A percentile compares a stretch with the other conserved stretches of the same genome.
Conservation (phyloP, 2,113 vertebrate species). For the Toxostoma redivivum region DNA sequence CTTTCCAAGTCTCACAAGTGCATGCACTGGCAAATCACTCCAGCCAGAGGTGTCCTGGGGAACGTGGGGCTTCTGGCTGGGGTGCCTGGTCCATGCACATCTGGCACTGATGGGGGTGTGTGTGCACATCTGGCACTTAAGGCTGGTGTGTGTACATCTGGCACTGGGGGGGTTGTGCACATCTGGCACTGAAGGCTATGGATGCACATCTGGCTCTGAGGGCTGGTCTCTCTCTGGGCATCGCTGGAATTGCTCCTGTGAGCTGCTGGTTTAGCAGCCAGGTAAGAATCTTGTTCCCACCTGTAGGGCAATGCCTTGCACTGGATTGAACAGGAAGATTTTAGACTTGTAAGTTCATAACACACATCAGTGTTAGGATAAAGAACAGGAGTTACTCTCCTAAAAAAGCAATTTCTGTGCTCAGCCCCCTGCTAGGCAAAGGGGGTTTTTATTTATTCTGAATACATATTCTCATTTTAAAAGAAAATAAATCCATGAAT, state of each 20-base stretch:
- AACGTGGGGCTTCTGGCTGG: fast-evolving
- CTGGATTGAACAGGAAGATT: neutral
- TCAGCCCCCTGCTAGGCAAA: neutral
- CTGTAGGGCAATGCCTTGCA: fast-evolving
- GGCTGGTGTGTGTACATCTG: neutral
- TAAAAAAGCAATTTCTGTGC: neutral
- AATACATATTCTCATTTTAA: neutral
- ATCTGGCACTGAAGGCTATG: neutral
- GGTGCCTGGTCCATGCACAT: fast-evolving
- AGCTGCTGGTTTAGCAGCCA: neutral
- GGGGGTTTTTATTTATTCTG: neutral
- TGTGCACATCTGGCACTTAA: too few species aligned
- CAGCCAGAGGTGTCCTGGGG: fast-evolving
- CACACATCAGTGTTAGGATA: neutral
- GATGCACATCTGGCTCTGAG: neutral
- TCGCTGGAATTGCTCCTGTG: neutral
- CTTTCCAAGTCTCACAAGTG: neutral
- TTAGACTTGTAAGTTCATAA: neutral
- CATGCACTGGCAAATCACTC: fast-evolving
- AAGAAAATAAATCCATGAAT: neutral
- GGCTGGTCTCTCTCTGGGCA: neutral
- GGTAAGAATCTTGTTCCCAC: neutral
- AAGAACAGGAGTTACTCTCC: neutral
- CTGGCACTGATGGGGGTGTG: neutral
- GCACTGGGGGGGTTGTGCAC: neutral